Percentiles rank a stretch among this genome's conserved stretches.
phyloP scores from a whole-genome alignment of 2,888 invertebrate genomes.

The Plebejus melissa region DNA sequence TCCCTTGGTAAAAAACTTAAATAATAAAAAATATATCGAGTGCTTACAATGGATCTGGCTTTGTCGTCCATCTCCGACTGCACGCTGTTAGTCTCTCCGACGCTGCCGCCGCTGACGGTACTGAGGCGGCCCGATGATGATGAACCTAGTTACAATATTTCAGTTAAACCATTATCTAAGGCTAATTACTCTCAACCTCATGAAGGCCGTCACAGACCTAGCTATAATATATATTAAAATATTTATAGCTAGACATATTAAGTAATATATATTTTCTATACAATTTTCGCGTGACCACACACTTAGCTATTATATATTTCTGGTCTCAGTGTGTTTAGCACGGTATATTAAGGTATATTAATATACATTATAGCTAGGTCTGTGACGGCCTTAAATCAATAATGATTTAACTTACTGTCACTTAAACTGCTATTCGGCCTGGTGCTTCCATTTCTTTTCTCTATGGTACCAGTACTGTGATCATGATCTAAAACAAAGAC shows the following conservation, averaged over 20 bases:
- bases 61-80: constrained; percentile 91
- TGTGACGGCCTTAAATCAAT: background rate
- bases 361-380: too few species aligned
- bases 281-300: too few species aligned
- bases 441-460: constrained; percentile 68
- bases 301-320: too few species aligned
- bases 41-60: constrained; percentile 68
- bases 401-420: constrained; percentile 57
- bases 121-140: constrained; percentile 91
- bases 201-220: too few species aligned
- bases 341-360: too few species aligned
- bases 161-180: background rate
- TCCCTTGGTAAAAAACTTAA: too few species aligned
- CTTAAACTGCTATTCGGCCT: constrained; percentile 72
- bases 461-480: constrained; percentile 58
- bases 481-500: constrained; percentile 55
- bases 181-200: too few species aligned
- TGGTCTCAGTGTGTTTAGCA: too few species aligned
- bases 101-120: constrained; percentile 88
- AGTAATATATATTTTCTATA: too few species aligned
- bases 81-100: constrained; percentile 89
- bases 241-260: too few species aligned
- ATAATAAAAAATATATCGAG: background rate
- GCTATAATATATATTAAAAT: too few species aligned
- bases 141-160: constrained; percentile 73